These are phyloP conservation scores for Idaea biselata DNA, from an alignment of 2,888 invertebrate species.

Conservation along the genomic window DNA sequence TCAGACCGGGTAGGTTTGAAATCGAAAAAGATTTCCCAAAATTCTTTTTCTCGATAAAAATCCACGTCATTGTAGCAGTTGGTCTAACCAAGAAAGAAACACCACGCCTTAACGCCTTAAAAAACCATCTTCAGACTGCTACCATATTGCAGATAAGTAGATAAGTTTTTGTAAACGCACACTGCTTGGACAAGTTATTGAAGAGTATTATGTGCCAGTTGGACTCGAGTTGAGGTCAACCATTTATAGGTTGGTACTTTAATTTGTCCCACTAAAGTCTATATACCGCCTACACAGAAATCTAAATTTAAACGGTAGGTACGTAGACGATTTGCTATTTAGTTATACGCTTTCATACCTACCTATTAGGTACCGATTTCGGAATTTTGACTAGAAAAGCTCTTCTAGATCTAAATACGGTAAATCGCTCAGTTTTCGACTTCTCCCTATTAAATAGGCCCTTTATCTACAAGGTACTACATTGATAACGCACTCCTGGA, in stretches of 20 bases:
- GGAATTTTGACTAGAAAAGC: no score
- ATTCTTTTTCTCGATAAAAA: no score
- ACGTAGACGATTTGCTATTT: neutral
- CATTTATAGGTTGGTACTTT: conserved; percentile 20
- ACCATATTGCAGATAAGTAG: neutral
- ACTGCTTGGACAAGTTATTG: neutral
- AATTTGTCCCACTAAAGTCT: conserved; percentile 21
- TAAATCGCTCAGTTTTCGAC: no score
- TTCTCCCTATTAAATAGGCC: no score
- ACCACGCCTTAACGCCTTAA: no score
- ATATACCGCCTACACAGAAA: conserved; percentile 23
- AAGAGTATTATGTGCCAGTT: neutral
- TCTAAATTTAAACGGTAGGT: conserved; percentile 25
- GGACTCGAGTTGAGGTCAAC: conserved; percentile 26
- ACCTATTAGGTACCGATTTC: neutral
- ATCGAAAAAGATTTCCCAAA: neutral
- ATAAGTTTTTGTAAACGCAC: conserved; percentile 4
- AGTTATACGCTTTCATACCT: neutral
- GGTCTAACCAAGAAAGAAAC: no score
- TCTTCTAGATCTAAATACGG: no score
- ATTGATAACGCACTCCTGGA: no score
- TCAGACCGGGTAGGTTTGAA: conserved; percentile 18
- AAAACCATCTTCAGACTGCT: no score
- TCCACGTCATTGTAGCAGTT: no score
- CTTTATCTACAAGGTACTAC: no score